Conservation (phyloP, 1,140 invertebrate species). For the Bombus vancouverensis region DNA sequence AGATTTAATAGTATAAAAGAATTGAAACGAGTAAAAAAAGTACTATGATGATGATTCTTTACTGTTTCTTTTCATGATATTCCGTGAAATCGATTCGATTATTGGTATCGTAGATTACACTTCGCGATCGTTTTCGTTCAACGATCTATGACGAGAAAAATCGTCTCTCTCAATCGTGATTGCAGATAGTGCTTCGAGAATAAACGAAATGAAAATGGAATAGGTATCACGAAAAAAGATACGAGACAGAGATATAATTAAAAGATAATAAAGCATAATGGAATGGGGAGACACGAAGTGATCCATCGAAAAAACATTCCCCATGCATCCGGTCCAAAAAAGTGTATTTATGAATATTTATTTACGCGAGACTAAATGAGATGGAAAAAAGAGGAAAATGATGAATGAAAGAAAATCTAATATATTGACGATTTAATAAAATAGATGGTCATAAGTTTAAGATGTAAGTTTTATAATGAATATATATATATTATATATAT, state of each 20-base stretch:
- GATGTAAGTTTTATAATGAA: slow-evolving; percentile 74
- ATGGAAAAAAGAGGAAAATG: slow-evolving; percentile 41
- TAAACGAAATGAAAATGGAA: not conserved
- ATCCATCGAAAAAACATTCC: slow-evolving; percentile 41
- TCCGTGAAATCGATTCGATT: not conserved
- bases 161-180: not conserved
- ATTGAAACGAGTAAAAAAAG: not conserved
- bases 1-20: not conserved
- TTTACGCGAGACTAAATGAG: slow-evolving; percentile 70
- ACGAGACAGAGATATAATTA: not conserved
- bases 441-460: slow-evolving; percentile 69
- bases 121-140: not conserved
- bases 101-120: not conserved
- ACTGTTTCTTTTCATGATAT: not conserved
- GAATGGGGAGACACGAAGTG: not conserved
- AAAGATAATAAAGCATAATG: not conserved
- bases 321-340: slow-evolving; percentile 48
- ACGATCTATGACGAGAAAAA: not conserved
- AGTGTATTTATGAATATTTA: slow-evolving; percentile 76
- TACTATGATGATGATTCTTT: not conserved
- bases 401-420: slow-evolving; percentile 73
- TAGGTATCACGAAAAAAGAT: not conserved
- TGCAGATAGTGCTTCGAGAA: not conserved
- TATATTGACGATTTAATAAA: slow-evolving; percentile 75
- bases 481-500: slow-evolving; percentile 42